Conservation (phyloP, 2,797 vertebrate genomes). For the Acipenser ruthenus region DNA sequence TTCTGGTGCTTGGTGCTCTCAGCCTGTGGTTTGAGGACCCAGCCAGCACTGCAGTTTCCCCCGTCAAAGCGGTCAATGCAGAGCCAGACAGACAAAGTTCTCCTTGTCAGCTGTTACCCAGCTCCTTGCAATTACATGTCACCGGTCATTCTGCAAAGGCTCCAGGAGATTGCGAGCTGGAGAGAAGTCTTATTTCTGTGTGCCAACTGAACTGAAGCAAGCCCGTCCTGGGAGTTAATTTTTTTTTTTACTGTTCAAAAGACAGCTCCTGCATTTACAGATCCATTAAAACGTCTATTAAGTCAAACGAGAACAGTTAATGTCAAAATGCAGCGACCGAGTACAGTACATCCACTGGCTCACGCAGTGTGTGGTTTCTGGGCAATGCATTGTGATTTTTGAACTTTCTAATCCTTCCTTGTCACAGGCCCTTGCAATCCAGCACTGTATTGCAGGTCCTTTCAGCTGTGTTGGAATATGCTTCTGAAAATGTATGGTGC, state of each 20-base stretch:
- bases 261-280: background rate
- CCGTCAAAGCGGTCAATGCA: background rate
- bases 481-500: too few relatives aligned
- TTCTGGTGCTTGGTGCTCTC: background rate
- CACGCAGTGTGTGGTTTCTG: background rate
- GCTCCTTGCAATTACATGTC: background rate
- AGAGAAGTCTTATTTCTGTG: background rate
- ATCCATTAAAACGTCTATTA: background rate
- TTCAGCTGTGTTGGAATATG: too few relatives aligned
- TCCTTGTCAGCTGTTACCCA: background rate
- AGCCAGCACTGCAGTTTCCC: background rate
- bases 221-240: background rate
- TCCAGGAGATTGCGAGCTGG: background rate
- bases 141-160: background rate
- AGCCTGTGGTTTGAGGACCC: background rate
- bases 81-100: background rate
- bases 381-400: background rate
- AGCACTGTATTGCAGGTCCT: too few relatives aligned
- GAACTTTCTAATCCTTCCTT: background rate
- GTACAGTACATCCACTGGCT: conserved; percentile 1
- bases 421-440: background rate
- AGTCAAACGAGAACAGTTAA: background rate
- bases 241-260: background rate
- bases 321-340: background rate
- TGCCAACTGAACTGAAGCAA: background rate